Base-by-base conservation (phyloP, 92 coral and sea anemone species). In the Chrysogorgia sp. region DNA sequence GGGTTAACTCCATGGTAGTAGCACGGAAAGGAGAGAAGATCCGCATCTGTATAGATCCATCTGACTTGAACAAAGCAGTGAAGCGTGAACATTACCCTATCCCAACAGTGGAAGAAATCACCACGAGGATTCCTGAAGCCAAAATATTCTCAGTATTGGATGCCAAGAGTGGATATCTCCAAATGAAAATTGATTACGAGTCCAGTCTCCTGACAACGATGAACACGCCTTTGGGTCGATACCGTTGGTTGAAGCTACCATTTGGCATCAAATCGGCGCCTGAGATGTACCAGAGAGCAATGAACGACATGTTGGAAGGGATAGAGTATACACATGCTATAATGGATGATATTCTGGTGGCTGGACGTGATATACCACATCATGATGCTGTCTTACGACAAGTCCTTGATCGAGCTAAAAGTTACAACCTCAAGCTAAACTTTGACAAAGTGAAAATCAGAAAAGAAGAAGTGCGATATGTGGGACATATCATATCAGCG, bases 91-190 rank as follows among this genome's bases (percentile, higher is more conserved):
- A 85, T 58, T 84, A 81, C 69, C 86, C 88, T 30, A 76, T 80
- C 58, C 84, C 85, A 29, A 69, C 82, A 17, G 84, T 86, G 21
- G 85, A 83, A 57, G 84, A 87, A 80, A 22, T 83, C 59, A 74
- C 77, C 55, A 59, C 67, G 19, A 74, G 62, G 24, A 74, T 77
- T 50, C 82, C 82, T 25, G 77, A 64, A 22, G 71, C 76, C 63
- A 83, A 83, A 55, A 43, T 68, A 14, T 85, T 84, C 50, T 58
- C 88, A 45, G 81, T 79, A 37, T 35, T 85, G 15, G 87, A 82
- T 71, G 82, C 87, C 31, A 77, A 76, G 52, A 82, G 82, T 71
- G 86, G 86, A 37, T 88, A 84, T 75, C 86, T 84, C 25, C 89
- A 84, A 30, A 75, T 88, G 75, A 67, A 75, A n/a, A 79, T 84